Conservation (phyloP, 2,797 vertebrate genomes). For the Jordanella pulchra region DNA sequence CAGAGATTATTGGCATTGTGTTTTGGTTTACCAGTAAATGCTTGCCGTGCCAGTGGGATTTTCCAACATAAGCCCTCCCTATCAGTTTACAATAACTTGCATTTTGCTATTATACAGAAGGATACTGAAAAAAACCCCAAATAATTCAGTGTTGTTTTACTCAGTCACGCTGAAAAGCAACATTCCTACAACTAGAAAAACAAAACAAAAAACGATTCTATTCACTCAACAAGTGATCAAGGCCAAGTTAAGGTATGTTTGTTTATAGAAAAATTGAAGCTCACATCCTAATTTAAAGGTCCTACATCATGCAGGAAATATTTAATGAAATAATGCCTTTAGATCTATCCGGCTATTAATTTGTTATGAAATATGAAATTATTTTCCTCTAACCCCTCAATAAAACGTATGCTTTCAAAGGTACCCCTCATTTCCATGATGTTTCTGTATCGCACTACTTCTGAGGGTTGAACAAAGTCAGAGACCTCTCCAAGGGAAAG, state of each 20-base stretch:
- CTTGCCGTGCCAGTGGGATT: constrained; percentile 75
- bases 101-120: constrained; percentile 67
- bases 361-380: too few species aligned
- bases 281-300: too few species aligned
- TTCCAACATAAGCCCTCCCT: constrained; percentile 70
- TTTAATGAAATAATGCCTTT: too few species aligned
- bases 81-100: constrained; percentile 81
- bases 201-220: constrained; percentile 9
- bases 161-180: constrained; percentile 17
- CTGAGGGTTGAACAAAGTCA: too few species aligned
- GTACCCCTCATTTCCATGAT: too few species aligned
- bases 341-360: too few species aligned
- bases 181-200: not conserved
- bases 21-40: constrained; percentile 81
- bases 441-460: too few species aligned
- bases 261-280: too few species aligned
- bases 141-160: constrained; percentile 38
- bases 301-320: too few species aligned
- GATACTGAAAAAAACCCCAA: constrained; percentile 58
- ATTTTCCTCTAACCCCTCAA: too few species aligned
- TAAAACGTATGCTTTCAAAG: too few species aligned
- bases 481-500: too few species aligned
- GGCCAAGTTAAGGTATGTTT: not conserved
- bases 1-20: constrained; percentile 81
- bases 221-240: constrained; percentile 26